These are phyloP conservation scores for Panorpa germanica DNA, from an alignment of 2,888 invertebrate species.

Conservation along the genomic window DNA sequence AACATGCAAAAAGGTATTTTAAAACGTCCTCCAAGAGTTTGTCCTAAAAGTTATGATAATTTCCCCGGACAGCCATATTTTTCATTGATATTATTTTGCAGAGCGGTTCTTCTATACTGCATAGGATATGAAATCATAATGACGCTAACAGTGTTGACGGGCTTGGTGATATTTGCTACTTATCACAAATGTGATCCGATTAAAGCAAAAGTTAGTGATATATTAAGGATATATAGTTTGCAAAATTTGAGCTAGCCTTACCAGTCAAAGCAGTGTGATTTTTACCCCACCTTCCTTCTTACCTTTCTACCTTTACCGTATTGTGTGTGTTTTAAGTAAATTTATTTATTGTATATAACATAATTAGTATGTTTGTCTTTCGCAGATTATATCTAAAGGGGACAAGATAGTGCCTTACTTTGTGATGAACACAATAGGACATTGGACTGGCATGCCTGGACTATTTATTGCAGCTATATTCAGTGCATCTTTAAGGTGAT, in stretches of 20 bases:
- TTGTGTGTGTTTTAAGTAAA: too few relatives aligned
- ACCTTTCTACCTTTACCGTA: too few relatives aligned
- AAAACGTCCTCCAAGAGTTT: too few relatives aligned
- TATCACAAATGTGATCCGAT: constrained; percentile 40
- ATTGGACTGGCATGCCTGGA: constrained; percentile 33
- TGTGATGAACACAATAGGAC: constrained; percentile 31
- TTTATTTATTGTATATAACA: background rate
- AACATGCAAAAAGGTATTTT: constrained; percentile 36
- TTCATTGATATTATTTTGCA: too few relatives aligned
- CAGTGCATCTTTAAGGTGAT: constrained; percentile 32
- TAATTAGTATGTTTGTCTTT: constrained; percentile 5
- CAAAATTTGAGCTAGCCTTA: constrained; percentile 41
- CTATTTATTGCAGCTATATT: constrained; percentile 41
- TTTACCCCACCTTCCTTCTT: too few relatives aligned
- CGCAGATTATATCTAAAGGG: constrained; percentile 19
- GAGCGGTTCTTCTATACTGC: constrained; percentile 32
- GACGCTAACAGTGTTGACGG: constrained; percentile 35
- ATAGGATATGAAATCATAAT: constrained; percentile 32
- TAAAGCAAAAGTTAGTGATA: constrained; percentile 21
- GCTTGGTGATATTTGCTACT: constrained; percentile 33
- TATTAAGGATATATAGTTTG: constrained; percentile 35
- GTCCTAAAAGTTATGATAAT: too few relatives aligned
- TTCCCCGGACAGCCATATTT: too few relatives aligned
- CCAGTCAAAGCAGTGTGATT: too few relatives aligned
- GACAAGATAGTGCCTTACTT: constrained; percentile 34